These are phyloP conservation scores for Uria lomvia DNA, from an alignment of 2,113 vertebrate genomes.

Conservation along the genomic window DNA sequence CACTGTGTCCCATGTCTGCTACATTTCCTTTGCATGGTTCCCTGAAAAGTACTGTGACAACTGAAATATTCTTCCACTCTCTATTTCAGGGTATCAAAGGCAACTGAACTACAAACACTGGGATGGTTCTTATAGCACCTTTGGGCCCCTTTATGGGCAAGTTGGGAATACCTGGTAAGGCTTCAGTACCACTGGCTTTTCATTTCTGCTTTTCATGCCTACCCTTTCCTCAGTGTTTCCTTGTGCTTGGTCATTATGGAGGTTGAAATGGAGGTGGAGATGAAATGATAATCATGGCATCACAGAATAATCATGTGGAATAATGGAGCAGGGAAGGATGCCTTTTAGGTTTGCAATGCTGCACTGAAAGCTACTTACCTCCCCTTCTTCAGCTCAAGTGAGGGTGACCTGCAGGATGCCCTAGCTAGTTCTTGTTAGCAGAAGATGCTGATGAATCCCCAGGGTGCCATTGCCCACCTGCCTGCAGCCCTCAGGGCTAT, in stretches of 20 bases:
- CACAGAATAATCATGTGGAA: not conserved
- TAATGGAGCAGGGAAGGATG: not conserved
- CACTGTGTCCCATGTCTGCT: not conserved
- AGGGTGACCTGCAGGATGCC: not conserved
- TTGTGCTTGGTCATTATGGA: not conserved
- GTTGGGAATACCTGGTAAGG: conserved; percentile 87
- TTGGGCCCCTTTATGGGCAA: conserved; percentile 64
- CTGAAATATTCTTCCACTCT: not conserved
- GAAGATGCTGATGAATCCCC: not conserved
- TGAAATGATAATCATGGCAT: not conserved
- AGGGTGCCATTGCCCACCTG: not conserved
- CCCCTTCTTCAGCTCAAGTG: not conserved
- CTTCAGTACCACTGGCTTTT: not conserved
- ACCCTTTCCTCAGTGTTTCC: not conserved
- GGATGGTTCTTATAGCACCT: conserved; percentile 86
- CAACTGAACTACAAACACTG: conserved; percentile 84
- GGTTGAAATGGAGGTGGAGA: not conserved
- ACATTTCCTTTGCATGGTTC: not conserved
- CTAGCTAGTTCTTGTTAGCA: not conserved
- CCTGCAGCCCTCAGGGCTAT: not conserved
- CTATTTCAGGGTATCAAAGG: conserved; percentile 83
- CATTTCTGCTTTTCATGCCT: not conserved
- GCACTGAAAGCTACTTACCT: not conserved
- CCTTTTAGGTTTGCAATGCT: not conserved
- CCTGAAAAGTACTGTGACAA: not conserved